A percentile compares a stretch with the other conserved stretches of the same genome.
Conservation (phyloP, 2,113 vertebrate genomes). For the Myodes glareolus region DNA sequence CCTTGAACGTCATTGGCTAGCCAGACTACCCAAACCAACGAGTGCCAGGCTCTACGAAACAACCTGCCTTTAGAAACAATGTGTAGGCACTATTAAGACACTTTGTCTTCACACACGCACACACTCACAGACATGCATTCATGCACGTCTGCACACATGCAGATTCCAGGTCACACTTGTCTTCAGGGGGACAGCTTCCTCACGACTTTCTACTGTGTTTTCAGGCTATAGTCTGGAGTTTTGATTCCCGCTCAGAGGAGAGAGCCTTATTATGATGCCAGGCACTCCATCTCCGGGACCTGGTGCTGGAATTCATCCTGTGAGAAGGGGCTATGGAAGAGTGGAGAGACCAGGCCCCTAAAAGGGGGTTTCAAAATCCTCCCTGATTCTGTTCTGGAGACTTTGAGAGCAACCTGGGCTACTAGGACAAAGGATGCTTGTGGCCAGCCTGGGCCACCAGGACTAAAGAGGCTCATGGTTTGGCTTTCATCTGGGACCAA, state of each 20-base stretch:
- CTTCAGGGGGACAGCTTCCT: not conserved
- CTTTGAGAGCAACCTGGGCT: too few species aligned
- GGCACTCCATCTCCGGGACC: not conserved
- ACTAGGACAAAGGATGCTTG: not conserved
- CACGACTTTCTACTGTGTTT: not conserved
- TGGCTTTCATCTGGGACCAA: not conserved
- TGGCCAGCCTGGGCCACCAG: not conserved
- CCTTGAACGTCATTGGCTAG: not conserved
- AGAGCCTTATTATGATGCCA: not conserved
- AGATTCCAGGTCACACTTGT: not conserved
- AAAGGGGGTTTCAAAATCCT: not conserved
- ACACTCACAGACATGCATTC: not conserved
- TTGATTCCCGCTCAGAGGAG: not conserved
- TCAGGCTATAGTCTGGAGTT: not conserved
- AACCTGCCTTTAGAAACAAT: not conserved
- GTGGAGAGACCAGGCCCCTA: not conserved
- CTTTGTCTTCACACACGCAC: not conserved
- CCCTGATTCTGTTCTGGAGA: not conserved
- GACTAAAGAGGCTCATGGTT: not conserved
- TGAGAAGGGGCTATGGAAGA: not conserved
- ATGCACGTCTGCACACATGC: not conserved
- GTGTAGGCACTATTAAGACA: not conserved
- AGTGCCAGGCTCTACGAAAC: not conserved
- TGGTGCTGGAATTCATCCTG: not conserved
- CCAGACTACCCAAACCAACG: not conserved